These are phyloP conservation scores for Pteromalus puparum DNA, from an alignment of 1,140 invertebrate species.

Conservation along the genomic window DNA sequence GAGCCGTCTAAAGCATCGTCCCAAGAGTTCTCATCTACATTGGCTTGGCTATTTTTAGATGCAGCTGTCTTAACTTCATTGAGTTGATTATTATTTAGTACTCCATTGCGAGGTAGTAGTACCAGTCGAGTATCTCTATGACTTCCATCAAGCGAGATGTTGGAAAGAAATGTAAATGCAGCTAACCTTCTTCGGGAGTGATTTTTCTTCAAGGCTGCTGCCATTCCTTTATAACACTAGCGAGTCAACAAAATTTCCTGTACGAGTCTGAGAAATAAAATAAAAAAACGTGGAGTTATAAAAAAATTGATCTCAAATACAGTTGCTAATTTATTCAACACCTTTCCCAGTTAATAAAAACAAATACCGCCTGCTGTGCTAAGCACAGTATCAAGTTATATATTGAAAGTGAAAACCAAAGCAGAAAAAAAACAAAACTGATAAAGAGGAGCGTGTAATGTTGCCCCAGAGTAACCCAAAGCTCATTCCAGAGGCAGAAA, in stretches of 20 bases:
- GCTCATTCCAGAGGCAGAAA: neutral
- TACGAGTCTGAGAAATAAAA: slow-evolving; percentile 27
- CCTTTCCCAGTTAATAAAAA: neutral
- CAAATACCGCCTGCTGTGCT: neutral
- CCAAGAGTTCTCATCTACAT: slow-evolving; percentile 19
- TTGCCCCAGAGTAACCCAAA: neutral
- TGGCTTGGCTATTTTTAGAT: slow-evolving; percentile 33
- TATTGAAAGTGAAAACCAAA: neutral
- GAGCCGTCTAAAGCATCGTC: slow-evolving; percentile 21
- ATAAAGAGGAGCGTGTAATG: neutral
- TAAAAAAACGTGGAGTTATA: neutral
- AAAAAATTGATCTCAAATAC: neutral
- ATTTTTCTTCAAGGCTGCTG: slow-evolving; percentile 77
- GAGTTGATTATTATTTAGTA: slow-evolving; percentile 58
- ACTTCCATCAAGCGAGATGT: slow-evolving; percentile 95
- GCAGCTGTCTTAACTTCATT: slow-evolving; percentile 52
- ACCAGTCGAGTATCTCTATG: slow-evolving; percentile 88
- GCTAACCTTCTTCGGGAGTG: slow-evolving; percentile 85
- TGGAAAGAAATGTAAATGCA: slow-evolving; percentile 93
- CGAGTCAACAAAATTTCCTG: slow-evolving; percentile 31
- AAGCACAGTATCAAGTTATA: neutral
- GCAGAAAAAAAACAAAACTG: neutral
- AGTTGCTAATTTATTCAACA: neutral
- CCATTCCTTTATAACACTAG: slow-evolving; percentile 69
- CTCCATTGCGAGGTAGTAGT: slow-evolving; percentile 74